Conservation (phyloP, 2,113 vertebrate species). For the Desmodus rotundus region DNA sequence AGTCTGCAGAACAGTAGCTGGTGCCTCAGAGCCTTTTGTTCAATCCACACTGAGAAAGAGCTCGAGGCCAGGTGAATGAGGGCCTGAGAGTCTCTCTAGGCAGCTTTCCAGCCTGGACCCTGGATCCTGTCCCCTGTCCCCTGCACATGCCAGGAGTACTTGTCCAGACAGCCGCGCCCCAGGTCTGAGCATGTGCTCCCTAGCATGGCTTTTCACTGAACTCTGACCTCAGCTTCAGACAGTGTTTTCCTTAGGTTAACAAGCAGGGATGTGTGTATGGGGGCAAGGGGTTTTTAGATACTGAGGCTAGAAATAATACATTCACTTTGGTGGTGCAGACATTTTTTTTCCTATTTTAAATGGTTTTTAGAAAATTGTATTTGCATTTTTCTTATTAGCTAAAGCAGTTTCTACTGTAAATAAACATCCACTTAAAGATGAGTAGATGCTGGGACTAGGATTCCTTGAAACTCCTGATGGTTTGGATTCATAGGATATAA, state of each 20-base stretch:
- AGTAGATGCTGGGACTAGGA: background rate
- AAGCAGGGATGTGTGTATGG: background rate
- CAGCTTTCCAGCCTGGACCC: background rate
- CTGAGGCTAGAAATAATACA: background rate
- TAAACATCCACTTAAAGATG: background rate
- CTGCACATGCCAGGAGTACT: fast-evolving
- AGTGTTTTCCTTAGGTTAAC: background rate
- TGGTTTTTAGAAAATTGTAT: background rate
- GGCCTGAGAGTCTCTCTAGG: background rate
- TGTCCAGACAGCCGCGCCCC: fast-evolving
- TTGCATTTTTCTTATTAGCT: background rate
- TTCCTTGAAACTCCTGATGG: background rate
- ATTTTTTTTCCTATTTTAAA: background rate
- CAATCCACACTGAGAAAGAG: fast-evolving
- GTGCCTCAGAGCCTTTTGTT: background rate
- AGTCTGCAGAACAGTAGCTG: background rate
- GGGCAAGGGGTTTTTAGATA: background rate
- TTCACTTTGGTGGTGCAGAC: background rate
- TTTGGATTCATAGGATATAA: background rate
- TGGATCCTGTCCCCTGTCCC: fast-evolving
- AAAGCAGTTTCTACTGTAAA: background rate
- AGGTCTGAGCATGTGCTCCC: background rate
- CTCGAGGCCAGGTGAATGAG: fast-evolving
- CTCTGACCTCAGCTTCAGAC: background rate
- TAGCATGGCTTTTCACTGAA: background rate